Conservation (phyloP, 2,113 vertebrate species). For the Anguilla rostrata region DNA sequence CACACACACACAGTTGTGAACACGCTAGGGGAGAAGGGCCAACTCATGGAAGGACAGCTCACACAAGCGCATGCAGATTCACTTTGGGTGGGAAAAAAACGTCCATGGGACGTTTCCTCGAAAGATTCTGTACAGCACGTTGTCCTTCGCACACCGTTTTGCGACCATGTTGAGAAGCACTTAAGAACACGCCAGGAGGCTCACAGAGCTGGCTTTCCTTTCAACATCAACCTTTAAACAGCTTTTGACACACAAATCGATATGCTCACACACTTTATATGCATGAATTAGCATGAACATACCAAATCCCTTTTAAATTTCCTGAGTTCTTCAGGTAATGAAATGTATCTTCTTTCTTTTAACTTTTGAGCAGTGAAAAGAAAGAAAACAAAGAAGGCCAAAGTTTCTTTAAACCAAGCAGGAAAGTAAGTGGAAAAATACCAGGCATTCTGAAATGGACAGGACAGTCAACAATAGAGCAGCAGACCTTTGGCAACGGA, state of each 20-base stretch:
- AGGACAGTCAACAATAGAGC: background rate
- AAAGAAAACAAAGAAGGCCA: background rate
- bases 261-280: background rate
- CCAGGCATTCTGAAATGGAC: background rate
- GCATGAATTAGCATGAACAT: background rate
- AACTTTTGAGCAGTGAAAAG: too few species aligned
- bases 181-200: background rate
- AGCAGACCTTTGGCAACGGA: background rate
- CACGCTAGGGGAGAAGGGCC: background rate
- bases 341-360: background rate
- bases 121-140: background rate
- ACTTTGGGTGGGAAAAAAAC: background rate
- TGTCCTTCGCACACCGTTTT: background rate
- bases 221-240: background rate
- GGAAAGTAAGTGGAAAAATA: background rate
- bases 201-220: background rate
- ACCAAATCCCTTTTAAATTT: background rate
- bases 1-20: background rate
- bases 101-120: background rate
- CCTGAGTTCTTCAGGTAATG: background rate
- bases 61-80: background rate
- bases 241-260: background rate
- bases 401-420: background rate
- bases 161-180: background rate
- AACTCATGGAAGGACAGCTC: background rate